Evolutionary conservation across 2,888 invertebrate species (phyloP).

Genomic region (Ornithoptera priamus): DNA sequence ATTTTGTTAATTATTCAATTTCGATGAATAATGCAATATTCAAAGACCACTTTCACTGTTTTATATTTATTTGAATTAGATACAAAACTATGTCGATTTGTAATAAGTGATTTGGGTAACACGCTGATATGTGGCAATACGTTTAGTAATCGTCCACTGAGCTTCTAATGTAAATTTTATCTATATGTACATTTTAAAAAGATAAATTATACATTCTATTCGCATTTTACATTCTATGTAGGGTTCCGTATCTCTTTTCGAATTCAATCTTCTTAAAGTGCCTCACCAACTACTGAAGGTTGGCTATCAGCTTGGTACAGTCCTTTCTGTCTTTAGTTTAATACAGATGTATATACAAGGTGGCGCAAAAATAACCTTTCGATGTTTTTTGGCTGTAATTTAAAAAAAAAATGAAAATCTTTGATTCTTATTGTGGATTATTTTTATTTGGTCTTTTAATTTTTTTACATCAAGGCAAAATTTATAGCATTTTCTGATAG

Average conservation of each 20-base stretch:
- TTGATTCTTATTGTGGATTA: too few species aligned
- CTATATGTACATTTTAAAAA: neutral
- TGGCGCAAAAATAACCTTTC: too few species aligned
- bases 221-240: neutral
- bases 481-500: too few species aligned
- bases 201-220: neutral
- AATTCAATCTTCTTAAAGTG: too few species aligned
- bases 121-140: neutral
- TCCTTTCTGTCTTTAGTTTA: too few species aligned
- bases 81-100: constrained; percentile 1
- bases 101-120: constrained; percentile 1
- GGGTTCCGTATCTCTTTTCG: neutral
- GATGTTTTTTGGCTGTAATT: too few species aligned
- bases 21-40: neutral
- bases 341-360: too few species aligned
- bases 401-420: too few species aligned
- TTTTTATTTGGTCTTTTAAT: too few species aligned
- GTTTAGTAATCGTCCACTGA: constrained; percentile 1
- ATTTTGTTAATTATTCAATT: neutral
- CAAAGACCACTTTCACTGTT: neutral
- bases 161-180: neutral
- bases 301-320: too few species aligned
- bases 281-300: neutral
- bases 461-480: too few species aligned
- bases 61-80: neutral